phyloP scores from a whole-genome alignment of 2,797 vertebrate genomes.

The Spinus pinus region DNA sequence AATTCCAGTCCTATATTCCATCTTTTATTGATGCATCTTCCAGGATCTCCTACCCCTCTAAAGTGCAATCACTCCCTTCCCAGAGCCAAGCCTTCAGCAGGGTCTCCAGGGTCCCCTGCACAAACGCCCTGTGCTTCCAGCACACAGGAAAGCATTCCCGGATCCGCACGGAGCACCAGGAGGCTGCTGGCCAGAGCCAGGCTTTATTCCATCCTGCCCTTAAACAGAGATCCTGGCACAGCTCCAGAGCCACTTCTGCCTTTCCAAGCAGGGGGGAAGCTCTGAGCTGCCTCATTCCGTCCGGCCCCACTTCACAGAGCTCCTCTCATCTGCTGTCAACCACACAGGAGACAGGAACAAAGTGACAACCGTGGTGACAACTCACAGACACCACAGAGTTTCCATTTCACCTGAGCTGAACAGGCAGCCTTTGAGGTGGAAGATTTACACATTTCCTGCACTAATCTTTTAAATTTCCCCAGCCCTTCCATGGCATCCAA shows the following conservation, averaged over 20 bases:
- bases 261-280: neutral
- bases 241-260: neutral
- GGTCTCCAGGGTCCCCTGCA: neutral
- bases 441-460: neutral
- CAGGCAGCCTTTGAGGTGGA: neutral
- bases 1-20: neutral
- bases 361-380: neutral
- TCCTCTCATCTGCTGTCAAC: neutral
- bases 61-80: neutral
- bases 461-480: neutral
- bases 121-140: neutral
- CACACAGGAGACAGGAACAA: neutral
- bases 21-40: neutral
- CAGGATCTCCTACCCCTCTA: neutral
- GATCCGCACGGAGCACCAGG: rapidly evolving
- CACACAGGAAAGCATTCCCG: rapidly evolving
- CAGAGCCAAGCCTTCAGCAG: neutral
- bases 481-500: neutral
- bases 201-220: neutral
- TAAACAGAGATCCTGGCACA: neutral
- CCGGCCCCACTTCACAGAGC: neutral
- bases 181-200: neutral
- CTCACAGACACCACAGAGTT: neutral
- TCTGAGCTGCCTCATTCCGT: neutral
- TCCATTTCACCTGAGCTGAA: neutral